Evolutionary conservation across 2,797 vertebrate species (phyloP).

Genomic region (Rhinoraja longicauda): DNA sequence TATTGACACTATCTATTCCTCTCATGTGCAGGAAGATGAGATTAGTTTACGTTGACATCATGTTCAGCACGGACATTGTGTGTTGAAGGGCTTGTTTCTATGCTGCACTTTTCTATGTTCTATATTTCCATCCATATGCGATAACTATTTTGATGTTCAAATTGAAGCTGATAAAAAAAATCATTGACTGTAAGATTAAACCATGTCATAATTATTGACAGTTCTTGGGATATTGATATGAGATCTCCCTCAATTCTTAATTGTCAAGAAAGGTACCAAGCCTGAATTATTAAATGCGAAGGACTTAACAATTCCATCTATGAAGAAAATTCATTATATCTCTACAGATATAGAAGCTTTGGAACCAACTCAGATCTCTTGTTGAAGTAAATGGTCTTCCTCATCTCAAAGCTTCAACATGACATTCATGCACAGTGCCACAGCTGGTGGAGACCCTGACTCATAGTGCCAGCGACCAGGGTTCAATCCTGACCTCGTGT

Average conservation of each 20-base stretch:
- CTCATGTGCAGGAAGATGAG: too few relatives aligned
- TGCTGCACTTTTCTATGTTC: too few relatives aligned
- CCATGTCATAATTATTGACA: not conserved
- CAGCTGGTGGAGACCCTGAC: too few relatives aligned
- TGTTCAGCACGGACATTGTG: too few relatives aligned
- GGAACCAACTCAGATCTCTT: not conserved
- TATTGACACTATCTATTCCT: too few relatives aligned
- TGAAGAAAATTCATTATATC: not conserved
- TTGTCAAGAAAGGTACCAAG: not conserved
- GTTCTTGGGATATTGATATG: not conserved
- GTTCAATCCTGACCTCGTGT: too few relatives aligned
- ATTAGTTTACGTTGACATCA: too few relatives aligned
- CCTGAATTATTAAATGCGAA: not conserved
- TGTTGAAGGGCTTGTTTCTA: too few relatives aligned
- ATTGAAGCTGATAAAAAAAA: not conserved
- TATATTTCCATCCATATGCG: not conserved
- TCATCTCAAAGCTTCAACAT: not conserved
- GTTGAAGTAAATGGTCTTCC: not conserved
- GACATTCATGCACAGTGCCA: too few relatives aligned
- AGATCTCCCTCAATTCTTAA: not conserved
- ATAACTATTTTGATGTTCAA: not conserved
- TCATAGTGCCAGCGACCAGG: too few relatives aligned
- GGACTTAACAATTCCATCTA: not conserved
- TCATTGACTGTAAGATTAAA: not conserved
- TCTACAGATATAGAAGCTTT: not conserved